Evolutionary conservation across 2,888 invertebrate species (phyloP), one percentile per base, ranked within the genome.

Genomic region (Punctoribates punctum): DNA sequence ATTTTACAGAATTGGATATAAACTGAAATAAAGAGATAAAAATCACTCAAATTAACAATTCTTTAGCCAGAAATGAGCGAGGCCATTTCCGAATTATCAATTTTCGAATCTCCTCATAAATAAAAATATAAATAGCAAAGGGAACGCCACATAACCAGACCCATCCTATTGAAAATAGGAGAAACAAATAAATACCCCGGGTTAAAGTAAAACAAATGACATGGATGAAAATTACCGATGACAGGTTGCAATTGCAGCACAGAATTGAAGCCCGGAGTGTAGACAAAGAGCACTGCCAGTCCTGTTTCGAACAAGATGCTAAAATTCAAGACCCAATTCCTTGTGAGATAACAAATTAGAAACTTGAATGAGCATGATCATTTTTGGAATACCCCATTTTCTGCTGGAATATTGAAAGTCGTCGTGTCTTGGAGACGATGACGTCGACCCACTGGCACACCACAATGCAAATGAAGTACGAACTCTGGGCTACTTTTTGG

Each of bases 211-310:
- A n/a, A n/a, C 42, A 42, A 42, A 42, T 42, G 42, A 42, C 42
- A 46, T 46, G 46, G 15, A 46, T 46, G 9, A 15, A 46, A 46
- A 46, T 11, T 0, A 38, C 34, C 38, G 11, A 29, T 29, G 1
- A 75, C 75, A 6, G 75, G 67, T 11, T 11, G n/a, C 27, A 42
- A 20, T 13, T 17, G 15, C 17, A 75, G 34, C 9, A 54, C 54
- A n/a, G 42, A 94, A 88, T 96, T 95, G 92, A 96, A 94, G 83
- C 96, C 96, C 80, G 96, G 96, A 81, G 94, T 94, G 88, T 96
- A 96, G 80, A 94, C 95, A 81, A 96, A 89, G 90, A 96, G 94
- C 82, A 93, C 93, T 82, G 96, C 96, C 82, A 96, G 88, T 77
- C 91, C 91, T 79, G 96, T 96, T 87, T 96, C 96, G 85, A 96